phyloP scores from a whole-genome alignment of 30 jellyfish, hydroid and myxozoan genomes.

The Aurelia aurita complex sp. Pacific region DNA sequence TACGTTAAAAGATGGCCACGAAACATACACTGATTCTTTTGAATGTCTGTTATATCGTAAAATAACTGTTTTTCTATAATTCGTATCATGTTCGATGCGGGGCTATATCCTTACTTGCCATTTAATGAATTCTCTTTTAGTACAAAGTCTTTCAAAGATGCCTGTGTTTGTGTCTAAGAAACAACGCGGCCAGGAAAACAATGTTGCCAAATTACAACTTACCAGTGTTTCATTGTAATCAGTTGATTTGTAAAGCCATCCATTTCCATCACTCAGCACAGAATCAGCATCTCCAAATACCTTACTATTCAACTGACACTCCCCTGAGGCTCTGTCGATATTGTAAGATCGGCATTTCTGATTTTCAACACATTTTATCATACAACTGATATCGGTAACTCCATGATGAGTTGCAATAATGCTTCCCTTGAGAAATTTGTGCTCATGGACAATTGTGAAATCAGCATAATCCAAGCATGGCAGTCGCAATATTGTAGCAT shows the following conservation, averaged over 20 bases:
- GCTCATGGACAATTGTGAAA: background rate
- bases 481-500: slow-evolving; percentile 13
- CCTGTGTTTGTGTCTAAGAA: too few relatives aligned
- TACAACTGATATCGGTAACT: slow-evolving; percentile 2
- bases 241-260: slow-evolving; percentile 39
- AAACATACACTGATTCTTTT: too few relatives aligned
- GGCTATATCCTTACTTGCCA: too few relatives aligned
- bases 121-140: too few relatives aligned
- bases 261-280: slow-evolving; percentile 6
- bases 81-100: too few relatives aligned
- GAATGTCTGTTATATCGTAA: too few relatives aligned
- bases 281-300: background rate
- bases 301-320: slow-evolving; percentile 1
- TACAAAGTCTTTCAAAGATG: too few relatives aligned
- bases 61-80: too few relatives aligned
- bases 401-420: background rate
- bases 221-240: slow-evolving; percentile 13
- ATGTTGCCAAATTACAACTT: background rate
- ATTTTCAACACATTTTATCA: slow-evolving; percentile 10
- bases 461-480: slow-evolving; percentile 21
- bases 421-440: background rate
- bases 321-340: background rate
- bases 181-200: too few relatives aligned
- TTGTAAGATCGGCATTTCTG: slow-evolving; percentile 15
- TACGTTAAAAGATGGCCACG: too few relatives aligned